Evolutionary conservation across 2,888 invertebrate species (phyloP), one percentile per base, ranked within the genome.

Genomic region (Ophonus ardosiacus): DNA sequence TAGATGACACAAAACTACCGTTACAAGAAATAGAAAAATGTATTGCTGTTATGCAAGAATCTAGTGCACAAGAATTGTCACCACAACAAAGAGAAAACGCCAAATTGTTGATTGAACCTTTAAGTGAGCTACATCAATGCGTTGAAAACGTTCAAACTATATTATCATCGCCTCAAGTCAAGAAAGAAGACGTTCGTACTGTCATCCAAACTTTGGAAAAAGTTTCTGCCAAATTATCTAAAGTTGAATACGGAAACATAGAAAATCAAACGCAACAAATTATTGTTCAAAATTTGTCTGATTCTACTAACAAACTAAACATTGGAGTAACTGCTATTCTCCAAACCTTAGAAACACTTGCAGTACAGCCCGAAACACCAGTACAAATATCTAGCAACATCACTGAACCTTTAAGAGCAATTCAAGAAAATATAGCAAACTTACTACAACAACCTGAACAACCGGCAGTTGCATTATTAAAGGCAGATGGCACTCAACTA

Each of bases 401-500:
- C 13, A 81, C 87, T 57, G 87, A 88, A 86, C 88, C 88, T 43
- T 56, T 89, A 10, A 86, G 88, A 80, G 85, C 86, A 51, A 79
- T 88, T 13, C 74, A 86, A 10, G 78, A 78, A 7, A 86, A 86
- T 56, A 85, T 88, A 51, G 81, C 79, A 38, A 80, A 86, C 31
- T 31, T 31, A 57, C 31, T 65, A 43, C 31, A 31, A 31, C 1
- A 31, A 31, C 31, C 31, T 31, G 31, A 31, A 31, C 5, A 31
- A 31, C 31, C 31, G 6, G n/a, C 13, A n/a, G 61, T 61, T 17
- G 17, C 18, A 40, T 18, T 83, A 15, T 18, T 57, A 38, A 74
- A 81, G 84, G 63, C 40, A 57, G 43, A 61, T n/a, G 84, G 71
- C 7, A 84, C 86, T 8, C 43, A 86, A 21, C 61, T 71, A 79